Base-by-base conservation (phyloP, 2,888 invertebrate genomes). In the Drosophila austrosaltans region DNA sequence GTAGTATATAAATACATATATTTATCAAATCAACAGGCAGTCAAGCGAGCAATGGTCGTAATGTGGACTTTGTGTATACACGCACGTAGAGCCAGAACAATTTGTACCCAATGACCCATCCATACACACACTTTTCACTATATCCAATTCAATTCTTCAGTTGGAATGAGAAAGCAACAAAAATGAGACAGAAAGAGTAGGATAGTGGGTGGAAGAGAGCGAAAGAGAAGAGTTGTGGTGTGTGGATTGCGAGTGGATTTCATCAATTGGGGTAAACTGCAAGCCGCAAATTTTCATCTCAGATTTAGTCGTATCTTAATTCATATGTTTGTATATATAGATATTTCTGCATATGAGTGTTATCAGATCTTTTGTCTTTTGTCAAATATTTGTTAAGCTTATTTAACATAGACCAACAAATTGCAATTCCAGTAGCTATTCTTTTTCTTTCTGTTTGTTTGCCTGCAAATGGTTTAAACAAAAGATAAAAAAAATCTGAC, bases 31-130 rank as follows among this genome's bases (percentile, higher is more conserved):
- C 67, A 76, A 61, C 64, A 67, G 70, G 36, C 76, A 76, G 69
- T 60, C 58, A 61, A 67, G 76, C 66, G 69, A 67, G 68, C 62
- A 53, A 62, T 74, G 74, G 66, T 63, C 60, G 59, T 72, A 53
- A 48, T 62, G 63, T 70, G 80, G 78, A 85, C 82, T 85, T 72
- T 82, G 81, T 74, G 71, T 60, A 30, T 60, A 66, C 69, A 73
- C 69, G 80, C 81, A 79, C 82, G 79, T 84, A 79, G 66, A 68
- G 44, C 44, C 44, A 48, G 44, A 48, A 48, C 22, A 69, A 73
- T 42, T 53, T 39, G 66, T 66, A 65, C 58, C 44, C 58, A 59
- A 30, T 39, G 62, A 66, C 61, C 74, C 25, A 72, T 72, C 71
- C 72, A 61, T 36, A 10, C 61, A 62, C 40, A 75, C 53, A 60